These are phyloP conservation scores for Camelus bactrianus DNA, from an alignment of 2,113 vertebrate species.

Conservation along the genomic window DNA sequence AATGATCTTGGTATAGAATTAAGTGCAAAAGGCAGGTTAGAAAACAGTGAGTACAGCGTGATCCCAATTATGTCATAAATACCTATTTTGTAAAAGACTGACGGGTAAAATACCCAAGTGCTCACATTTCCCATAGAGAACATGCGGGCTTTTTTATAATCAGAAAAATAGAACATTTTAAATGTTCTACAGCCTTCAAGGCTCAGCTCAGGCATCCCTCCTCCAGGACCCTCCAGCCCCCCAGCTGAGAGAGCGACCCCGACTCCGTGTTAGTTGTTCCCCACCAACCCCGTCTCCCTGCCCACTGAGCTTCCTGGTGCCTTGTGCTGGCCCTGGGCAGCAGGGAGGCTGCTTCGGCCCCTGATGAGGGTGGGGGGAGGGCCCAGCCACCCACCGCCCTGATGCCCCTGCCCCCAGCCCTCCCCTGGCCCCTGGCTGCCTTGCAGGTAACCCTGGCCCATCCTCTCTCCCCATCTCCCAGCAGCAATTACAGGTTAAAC, in stretches of 20 bases:
- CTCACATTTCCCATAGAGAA: constrained; percentile 54
- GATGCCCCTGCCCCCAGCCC: background rate
- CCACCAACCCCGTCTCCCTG: background rate
- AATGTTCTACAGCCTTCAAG: constrained; percentile 16
- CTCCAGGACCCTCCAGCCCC: background rate
- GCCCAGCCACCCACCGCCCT: background rate
- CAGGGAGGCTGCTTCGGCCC: background rate
- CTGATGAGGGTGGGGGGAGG: background rate
- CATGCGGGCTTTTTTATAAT: constrained; percentile 28
- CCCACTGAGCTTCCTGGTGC: accelerated
- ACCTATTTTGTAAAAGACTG: constrained; percentile 74
- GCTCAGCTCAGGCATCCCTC: background rate
- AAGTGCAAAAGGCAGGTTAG: constrained; percentile 66
- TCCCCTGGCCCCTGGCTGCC: background rate
- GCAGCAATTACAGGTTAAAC: constrained; percentile 45
- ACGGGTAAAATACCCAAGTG: constrained; percentile 37
- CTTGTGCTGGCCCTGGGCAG: background rate
- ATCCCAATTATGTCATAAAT: constrained; percentile 77
- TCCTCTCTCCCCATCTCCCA: background rate
- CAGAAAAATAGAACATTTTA: constrained; percentile 55
- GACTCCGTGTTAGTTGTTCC: accelerated
- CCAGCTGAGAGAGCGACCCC: background rate
- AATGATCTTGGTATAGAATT: constrained; percentile 37
- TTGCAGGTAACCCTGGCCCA: background rate
- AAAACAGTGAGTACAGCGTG: constrained; percentile 65